These are phyloP conservation scores for Acanthiza pusilla DNA, from an alignment of 2,797 vertebrate species.

Conservation along the genomic window DNA sequence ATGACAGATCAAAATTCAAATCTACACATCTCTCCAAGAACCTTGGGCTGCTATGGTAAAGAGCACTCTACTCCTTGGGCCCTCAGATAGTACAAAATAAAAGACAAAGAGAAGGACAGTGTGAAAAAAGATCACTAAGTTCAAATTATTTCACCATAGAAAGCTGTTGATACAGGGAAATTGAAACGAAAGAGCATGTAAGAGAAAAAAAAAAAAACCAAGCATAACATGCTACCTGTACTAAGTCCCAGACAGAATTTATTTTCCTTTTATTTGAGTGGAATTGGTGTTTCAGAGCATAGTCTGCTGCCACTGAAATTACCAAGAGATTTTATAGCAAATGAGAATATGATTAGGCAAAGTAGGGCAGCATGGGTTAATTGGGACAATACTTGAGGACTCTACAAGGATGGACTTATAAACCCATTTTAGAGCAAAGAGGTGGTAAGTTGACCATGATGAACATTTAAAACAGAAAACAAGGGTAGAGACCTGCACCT, in stretches of 20 bases:
- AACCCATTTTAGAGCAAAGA: background rate
- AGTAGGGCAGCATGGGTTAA: background rate
- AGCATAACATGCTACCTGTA: background rate
- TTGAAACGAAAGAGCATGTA: background rate
- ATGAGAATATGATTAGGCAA: background rate
- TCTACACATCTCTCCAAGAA: background rate
- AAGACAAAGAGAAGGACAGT: background rate
- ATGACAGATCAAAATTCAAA: background rate
- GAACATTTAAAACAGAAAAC: background rate
- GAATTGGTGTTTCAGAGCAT: background rate
- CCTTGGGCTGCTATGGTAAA: background rate
- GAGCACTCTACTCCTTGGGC: background rate
- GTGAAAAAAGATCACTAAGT: background rate
- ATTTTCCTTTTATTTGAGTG: background rate
- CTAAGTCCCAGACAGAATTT: background rate
- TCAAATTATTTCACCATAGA: background rate
- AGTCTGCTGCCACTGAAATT: background rate
- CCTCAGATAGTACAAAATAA: background rate
- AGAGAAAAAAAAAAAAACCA: background rate
- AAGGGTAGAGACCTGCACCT: background rate
- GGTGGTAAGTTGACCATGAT: background rate
- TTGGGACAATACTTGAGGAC: background rate
- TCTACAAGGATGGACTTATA: background rate
- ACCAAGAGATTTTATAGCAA: background rate
- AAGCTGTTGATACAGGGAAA: background rate